Conservation (phyloP, 2,797 vertebrate genomes). For the Busarellus nigricollis region DNA sequence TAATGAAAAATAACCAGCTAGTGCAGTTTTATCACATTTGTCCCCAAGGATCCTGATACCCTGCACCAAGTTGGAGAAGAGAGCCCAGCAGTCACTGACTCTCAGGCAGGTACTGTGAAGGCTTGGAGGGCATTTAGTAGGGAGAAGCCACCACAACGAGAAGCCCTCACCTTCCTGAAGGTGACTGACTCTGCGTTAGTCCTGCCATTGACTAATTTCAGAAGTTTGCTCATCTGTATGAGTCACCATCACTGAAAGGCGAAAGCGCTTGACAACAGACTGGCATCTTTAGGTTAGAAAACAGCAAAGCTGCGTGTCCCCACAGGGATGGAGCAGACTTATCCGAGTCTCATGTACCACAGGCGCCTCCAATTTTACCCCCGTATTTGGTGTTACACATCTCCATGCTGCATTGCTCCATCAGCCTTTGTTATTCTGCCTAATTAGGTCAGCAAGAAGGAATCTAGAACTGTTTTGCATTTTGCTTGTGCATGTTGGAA, state of each 20-base stretch:
- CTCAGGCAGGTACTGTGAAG: not conserved
- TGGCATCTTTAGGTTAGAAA: not conserved
- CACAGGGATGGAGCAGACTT: not conserved
- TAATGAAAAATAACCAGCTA: not conserved
- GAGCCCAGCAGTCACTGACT: not conserved
- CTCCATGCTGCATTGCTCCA: rapidly evolving
- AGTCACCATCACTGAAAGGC: rapidly evolving
- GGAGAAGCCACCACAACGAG: not conserved
- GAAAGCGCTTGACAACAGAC: rapidly evolving
- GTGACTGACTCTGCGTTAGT: rapidly evolving
- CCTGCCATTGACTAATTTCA: not conserved
- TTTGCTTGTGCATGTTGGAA: not conserved
- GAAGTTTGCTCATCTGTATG: not conserved
- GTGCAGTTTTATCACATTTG: not conserved
- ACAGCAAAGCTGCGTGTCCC: not conserved
- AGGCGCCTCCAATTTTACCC: not conserved
- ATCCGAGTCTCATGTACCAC: rapidly evolving
- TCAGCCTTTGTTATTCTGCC: not conserved
- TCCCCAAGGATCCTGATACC: not conserved
- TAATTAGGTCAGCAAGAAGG: not conserved
- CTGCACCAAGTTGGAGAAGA: not conserved
- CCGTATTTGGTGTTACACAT: not conserved
- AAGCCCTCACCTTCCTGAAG: not conserved
- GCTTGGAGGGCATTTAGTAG: not conserved
- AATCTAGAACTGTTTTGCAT: not conserved